phyloP scores from a whole-genome alignment of 2,113 vertebrate species.

The Oreotrochilus melanogaster region DNA sequence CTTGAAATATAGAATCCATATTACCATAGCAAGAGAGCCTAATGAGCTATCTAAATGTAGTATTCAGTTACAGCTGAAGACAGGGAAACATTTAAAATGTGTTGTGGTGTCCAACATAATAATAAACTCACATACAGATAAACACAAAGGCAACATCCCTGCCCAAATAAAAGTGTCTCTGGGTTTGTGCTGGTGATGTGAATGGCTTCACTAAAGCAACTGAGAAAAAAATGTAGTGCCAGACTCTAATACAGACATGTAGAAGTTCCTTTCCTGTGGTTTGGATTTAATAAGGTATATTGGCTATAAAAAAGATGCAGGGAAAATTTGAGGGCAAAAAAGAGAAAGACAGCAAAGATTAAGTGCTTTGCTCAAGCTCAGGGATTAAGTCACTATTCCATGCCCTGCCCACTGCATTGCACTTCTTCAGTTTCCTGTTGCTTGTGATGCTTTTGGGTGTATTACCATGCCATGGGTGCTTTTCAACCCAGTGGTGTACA shows the following conservation, averaged over 20 bases:
- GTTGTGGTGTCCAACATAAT: not conserved
- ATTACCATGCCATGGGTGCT: not conserved
- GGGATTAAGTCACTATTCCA: not conserved
- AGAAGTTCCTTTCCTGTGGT: not conserved
- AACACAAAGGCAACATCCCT: not conserved
- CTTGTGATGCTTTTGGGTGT: not conserved
- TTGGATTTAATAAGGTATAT: not conserved
- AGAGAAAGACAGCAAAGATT: not conserved
- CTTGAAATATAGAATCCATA: conserved; percentile 44
- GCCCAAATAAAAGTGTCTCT: not conserved
- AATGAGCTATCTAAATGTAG: not conserved
- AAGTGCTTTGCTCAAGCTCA: not conserved
- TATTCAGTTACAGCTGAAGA: conserved; percentile 39
- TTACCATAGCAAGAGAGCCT: not conserved
- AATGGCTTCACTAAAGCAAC: not conserved
- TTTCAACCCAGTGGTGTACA: not conserved
- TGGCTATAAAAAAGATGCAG: not conserved
- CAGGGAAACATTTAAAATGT: conserved; percentile 6
- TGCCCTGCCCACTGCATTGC: not conserved
- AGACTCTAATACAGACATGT: not conserved
- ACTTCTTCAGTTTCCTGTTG: not conserved
- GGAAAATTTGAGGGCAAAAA: not conserved
- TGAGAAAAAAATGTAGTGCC: not conserved
- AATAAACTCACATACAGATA: not conserved
- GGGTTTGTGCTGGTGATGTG: not conserved